phyloP scores from a whole-genome alignment of 2,113 vertebrate species.

The Collichthys lucidus region DNA sequence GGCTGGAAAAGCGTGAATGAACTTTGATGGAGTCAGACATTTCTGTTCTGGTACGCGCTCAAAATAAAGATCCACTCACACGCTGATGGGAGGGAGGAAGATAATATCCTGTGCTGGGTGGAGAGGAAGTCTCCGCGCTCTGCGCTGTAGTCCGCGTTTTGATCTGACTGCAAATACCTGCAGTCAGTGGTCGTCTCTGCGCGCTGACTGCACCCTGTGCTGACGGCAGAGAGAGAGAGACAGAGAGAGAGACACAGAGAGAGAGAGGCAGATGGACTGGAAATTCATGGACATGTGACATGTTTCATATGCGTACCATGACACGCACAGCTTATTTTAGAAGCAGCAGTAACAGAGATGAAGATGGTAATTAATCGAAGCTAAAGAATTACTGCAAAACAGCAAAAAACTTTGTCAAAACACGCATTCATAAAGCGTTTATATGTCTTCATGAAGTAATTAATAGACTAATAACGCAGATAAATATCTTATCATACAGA shows the following conservation, averaged over 20 bases:
- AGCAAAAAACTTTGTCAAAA: too few relatives aligned
- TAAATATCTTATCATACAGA: too few relatives aligned
- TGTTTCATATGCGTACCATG: neutral
- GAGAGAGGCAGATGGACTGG: neutral
- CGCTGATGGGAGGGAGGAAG: neutral
- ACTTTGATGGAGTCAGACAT: neutral
- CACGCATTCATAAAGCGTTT: too few relatives aligned
- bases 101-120: neutral
- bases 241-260: neutral
- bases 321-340: neutral
- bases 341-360: neutral
- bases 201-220: conserved; percentile 27
- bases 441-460: too few relatives aligned
- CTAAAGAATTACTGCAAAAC: too few relatives aligned
- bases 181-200: neutral
- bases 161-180: conserved; percentile 36
- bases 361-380: neutral
- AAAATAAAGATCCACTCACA: neutral
- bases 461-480: too few relatives aligned
- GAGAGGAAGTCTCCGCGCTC: neutral
- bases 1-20: neutral
- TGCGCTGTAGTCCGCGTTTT: conserved; percentile 14
- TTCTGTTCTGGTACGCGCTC: neutral
- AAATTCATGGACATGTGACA: conserved; percentile 22
- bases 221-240: neutral